Percentiles rank a stretch among this genome's conserved stretches.
Evolutionary conservation across 2,797 vertebrate species (phyloP).

Genomic region (Euthynnus affinis): DNA sequence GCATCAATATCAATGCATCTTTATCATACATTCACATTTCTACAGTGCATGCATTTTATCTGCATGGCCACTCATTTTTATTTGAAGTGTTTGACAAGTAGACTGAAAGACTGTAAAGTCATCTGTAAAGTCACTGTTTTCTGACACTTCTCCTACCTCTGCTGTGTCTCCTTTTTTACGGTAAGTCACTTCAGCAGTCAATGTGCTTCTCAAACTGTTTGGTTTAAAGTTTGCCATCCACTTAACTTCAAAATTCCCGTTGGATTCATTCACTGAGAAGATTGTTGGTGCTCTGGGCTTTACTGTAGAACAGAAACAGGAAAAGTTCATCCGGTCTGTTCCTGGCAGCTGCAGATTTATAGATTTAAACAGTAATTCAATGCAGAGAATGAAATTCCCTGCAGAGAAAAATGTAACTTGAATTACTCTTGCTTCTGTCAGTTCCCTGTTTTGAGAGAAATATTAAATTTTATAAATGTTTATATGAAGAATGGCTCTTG

Average conservation of each 20-base stretch:
- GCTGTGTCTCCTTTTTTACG: constrained; percentile 37
- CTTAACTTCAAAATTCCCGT: constrained; percentile 29
- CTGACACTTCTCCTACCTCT: constrained; percentile 34
- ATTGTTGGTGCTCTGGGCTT: constrained; percentile 60
- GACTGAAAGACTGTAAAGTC: background rate
- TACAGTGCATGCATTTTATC: too few species aligned
- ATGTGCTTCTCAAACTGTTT: fast-evolving
- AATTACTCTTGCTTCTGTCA: too few species aligned
- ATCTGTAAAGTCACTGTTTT: background rate
- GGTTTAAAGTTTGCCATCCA: constrained; percentile 41
- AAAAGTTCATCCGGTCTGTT: background rate
- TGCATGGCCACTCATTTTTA: too few species aligned
- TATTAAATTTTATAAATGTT: background rate
- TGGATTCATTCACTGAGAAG: constrained; percentile 12
- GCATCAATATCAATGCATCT: too few species aligned
- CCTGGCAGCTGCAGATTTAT: background rate
- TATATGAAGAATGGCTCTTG: background rate
- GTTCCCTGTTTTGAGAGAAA: too few species aligned
- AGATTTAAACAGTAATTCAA: background rate
- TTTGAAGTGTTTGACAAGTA: too few species aligned
- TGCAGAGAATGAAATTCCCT: too few species aligned
- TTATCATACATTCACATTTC: too few species aligned
- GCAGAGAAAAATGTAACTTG: background rate
- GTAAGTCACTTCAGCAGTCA: constrained; percentile 18
- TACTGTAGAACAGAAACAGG: constrained; percentile 43